phyloP scores from a whole-genome alignment of 1,140 invertebrate species.

The Eumaeus atala region DNA sequence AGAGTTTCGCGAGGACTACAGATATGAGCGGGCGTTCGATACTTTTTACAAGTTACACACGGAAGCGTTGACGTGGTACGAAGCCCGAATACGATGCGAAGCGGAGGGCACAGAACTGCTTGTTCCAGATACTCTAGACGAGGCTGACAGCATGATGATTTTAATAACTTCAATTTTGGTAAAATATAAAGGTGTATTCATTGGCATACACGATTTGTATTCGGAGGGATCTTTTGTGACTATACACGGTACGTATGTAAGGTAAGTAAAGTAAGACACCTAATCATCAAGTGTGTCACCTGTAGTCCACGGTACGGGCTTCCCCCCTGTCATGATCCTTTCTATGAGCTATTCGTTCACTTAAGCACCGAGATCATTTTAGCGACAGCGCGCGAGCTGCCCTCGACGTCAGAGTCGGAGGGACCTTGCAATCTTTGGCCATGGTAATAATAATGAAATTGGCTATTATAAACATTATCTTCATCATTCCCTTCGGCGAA shows the following conservation, averaged over 20 bases:
- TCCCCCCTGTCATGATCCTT: too few relatives aligned
- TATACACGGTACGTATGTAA: conserved; percentile 30
- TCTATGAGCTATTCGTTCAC: too few relatives aligned
- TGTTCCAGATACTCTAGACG: conserved; percentile 42
- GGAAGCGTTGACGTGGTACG: conserved; percentile 35
- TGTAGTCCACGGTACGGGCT: too few relatives aligned
- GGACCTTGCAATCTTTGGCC: too few relatives aligned
- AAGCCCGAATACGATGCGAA: conserved; percentile 44
- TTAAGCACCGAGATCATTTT: too few relatives aligned
- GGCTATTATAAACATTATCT: too few relatives aligned
- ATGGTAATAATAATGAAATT: too few relatives aligned
- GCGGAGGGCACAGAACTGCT: conserved; percentile 47
- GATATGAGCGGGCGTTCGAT: conserved; percentile 43
- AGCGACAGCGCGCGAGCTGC: too few relatives aligned
- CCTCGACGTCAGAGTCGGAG: too few relatives aligned
- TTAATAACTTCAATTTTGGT: conserved; percentile 33
- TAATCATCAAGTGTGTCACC: too few relatives aligned
- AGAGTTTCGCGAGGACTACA: conserved; percentile 39
- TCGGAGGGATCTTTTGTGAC: conserved; percentile 42
- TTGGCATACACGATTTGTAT: conserved; percentile 48
- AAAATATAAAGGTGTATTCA: conserved; percentile 35
- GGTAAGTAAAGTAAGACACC: neutral
- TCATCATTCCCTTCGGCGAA: too few relatives aligned
- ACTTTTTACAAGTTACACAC: conserved; percentile 57
- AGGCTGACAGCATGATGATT: conserved; percentile 42